Base-by-base conservation (phyloP, 2,797 vertebrate genomes). In the Limnodromus scolopaceus region DNA sequence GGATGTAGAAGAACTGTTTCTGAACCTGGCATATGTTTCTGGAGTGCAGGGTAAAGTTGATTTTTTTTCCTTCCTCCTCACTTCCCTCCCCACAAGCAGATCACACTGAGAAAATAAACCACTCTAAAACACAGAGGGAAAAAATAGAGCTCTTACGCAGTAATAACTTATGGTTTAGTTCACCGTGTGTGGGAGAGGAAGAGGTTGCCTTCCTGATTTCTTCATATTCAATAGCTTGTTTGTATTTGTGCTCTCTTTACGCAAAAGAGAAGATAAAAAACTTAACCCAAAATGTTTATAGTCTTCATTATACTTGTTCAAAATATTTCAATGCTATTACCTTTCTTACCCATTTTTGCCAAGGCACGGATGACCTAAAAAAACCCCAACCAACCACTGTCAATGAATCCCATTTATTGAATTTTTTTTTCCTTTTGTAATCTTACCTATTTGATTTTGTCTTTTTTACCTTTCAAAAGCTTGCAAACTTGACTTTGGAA, bases 71-170 rank as follows among this genome's bases (percentile, higher is more conserved):
- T 83, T 77, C 60, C 61, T 88, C 65, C 57, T 92, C 77, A 41
- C 53, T 69, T 87, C 48, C 36, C 71, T 91, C 87, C 68, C 82
- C 48, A 86, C 61, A 51, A 86, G 79, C 65, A 90, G 69, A 92
- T 92, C 85, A 80, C 48, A 88, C 90, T 30, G 83, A 93, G 94
- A 93, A 95, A 95, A 93, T 90, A 75, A 95, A 88, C 72, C 75
- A 61, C 87, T 92, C 68, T 55, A 25, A 92, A 93, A 77, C 55
- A 93, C 1, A 20, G 58, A 91, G 80, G 65, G 48, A 49, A 86
- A 92, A 94, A 92, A 64, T 30, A 92, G 74, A 69, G 80, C 43
- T 90, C 69, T 89, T 69, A 69, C 6, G 7, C 43, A 84, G 65
- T 46, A 82, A 41, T 82, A 94, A 88, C 85, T 89, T 92, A 78